Evolutionary conservation across 2,888 invertebrate species (phyloP), one percentile per base, ranked within the genome.

Genomic region (Caenorhabditis plicata): DNA sequence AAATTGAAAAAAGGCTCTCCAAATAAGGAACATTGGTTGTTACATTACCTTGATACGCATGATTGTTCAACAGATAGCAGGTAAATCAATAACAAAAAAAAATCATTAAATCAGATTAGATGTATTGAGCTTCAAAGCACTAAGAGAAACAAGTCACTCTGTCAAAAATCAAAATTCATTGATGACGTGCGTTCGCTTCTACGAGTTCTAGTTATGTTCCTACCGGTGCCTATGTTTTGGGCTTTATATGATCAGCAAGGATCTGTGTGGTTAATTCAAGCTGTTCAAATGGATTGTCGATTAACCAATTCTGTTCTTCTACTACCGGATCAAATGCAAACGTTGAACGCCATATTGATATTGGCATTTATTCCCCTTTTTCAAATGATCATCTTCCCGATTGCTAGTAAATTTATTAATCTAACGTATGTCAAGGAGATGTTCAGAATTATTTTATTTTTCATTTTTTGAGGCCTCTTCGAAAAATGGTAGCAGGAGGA

Each of bases 161-260:
- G 71, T 45, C 65, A 68, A 20, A 69, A 72, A 69, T 54, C 56
- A 19, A 51, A 63, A 27, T 75, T 76, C 51, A 61, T 79, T 29
- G 72, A 75, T 7, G 79, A 79, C 38, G 65, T 77, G 31, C 66
- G 70, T 22, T 63, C 68, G 1, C 64, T 79, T 22, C 61, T 77
- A 26, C 64, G 74, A 19, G 53, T 79, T 7, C 51, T 77, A n/a
- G 63, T 79, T 44, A 79, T 79, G 77, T 75, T 73, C 62, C 46
- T 80, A 4, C 80, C 80, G 26, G 83, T 94, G 23, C 95, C 96
- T 0, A 85, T 96, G n/a, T 98, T 95, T 83, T 96, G 94, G 94
- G 91, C 95, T 0, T 85, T 96, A 0, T 95, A 89, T 82, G 95
- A 96, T 82, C 96, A 96, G 82, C 92, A 92, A 86, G 92, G 90